Base-by-base conservation (phyloP, 2,113 vertebrate species). In the Oncorhynchus tshawytscha region DNA sequence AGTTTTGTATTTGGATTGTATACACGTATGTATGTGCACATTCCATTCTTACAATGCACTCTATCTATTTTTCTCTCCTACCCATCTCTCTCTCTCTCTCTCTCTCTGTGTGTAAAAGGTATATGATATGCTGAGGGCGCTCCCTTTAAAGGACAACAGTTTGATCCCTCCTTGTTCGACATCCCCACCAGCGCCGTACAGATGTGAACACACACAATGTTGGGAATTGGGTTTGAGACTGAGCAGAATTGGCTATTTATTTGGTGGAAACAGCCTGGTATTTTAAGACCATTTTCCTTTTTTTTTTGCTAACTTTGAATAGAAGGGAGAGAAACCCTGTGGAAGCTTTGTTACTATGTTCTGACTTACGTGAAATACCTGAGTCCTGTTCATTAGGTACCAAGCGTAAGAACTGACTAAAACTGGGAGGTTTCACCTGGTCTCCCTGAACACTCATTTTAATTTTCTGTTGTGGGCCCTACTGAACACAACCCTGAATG, bases 131-230 rank as follows among this genome's bases (percentile, higher is more conserved):
- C 93, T 0, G 97, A 99, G 71, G 98, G 98, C 6, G 99, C 97
- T 0, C 98, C 98, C 0, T 99, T 99, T 91, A 96, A 85, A 1
- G 98, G 98, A 71, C 97, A 99, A 90, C 90, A 93, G 82, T 99
- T 99, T 27, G 98, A 99, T 91, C 97, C 97, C 0, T 91, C 96
- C 92, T 92, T 99, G 96, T 99, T 99, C 76, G 96, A 97, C 93
- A 96, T 99, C 92, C 96, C 96, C 8, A 94, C 96, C 0, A 95
- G 96, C 0, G 96, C 97, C 0, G 96, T 99, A 77, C 97, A 99
- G 94, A 99, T 99, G 89, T 99, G 93, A 95, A 54, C 34, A 13
- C 22, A 27, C 27, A 27, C 27, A 2, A n/a, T 60, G 3, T 70
- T 16, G 6, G 8, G 13, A 31, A 20, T 9, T 8, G 29, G 7